These are phyloP conservation scores for Eptesicus fuscus DNA, from an alignment of 2,113 vertebrate genomes.

Conservation along the genomic window DNA sequence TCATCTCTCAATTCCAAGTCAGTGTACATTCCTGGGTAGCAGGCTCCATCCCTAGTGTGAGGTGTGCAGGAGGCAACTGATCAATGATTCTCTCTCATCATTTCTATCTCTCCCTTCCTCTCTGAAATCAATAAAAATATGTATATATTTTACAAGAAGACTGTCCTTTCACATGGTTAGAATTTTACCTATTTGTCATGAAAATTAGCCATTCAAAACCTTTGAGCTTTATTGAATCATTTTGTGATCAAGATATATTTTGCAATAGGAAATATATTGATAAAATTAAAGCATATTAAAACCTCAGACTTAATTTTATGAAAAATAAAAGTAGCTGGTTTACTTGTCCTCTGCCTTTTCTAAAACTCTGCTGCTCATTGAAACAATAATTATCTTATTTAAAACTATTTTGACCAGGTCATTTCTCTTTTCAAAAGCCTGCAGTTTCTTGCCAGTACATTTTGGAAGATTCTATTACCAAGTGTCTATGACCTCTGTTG, in stretches of 20 bases:
- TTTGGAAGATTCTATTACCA: background rate
- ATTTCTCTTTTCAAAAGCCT: conserved; percentile 11
- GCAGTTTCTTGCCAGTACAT: background rate
- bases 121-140: too few species aligned
- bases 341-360: background rate
- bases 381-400: background rate
- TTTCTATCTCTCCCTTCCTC: too few species aligned
- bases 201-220: background rate
- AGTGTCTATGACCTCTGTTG: background rate
- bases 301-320: background rate
- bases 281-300: background rate
- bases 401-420: background rate
- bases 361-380: background rate
- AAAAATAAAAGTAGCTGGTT: background rate
- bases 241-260: background rate
- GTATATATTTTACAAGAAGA: background rate
- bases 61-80: too few species aligned
- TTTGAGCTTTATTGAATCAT: background rate
- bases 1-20: too few species aligned
- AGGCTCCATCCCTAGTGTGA: too few species aligned
- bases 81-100: too few species aligned
- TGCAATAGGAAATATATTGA: background rate
- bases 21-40: too few species aligned
- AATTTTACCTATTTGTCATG: background rate
- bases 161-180: background rate